Conservation (phyloP, 1,140 invertebrate species). For the Archivesica marissinica region DNA sequence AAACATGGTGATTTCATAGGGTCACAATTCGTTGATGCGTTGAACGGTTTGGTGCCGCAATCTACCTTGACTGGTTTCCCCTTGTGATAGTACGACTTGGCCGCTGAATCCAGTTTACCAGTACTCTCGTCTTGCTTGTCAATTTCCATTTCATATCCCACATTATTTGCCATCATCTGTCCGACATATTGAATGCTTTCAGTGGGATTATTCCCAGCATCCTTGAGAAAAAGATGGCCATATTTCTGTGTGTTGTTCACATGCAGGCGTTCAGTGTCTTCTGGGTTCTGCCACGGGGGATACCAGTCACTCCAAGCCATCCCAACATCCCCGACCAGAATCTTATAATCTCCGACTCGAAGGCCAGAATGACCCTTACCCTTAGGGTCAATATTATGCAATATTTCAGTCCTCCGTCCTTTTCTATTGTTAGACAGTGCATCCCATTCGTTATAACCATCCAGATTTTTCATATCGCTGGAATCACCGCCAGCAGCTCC, state of each 20-base stretch:
- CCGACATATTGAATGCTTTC: background rate
- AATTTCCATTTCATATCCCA: slow-evolving; percentile 30
- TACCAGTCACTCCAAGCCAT: slow-evolving; percentile 78
- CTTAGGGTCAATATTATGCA: slow-evolving; percentile 96
- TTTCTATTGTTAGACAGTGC: slow-evolving; percentile 86
- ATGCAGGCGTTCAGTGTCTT: slow-evolving; percentile 60
- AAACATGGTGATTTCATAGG: slow-evolving; percentile 89
- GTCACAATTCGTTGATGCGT: slow-evolving; percentile 85
- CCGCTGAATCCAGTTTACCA: background rate
- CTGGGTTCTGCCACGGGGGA: slow-evolving; percentile 66
- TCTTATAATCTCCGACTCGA: slow-evolving; percentile 92
- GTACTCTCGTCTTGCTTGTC: background rate
- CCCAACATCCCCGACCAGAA: slow-evolving; percentile 89
- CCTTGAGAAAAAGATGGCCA: background rate
- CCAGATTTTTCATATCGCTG: slow-evolving; percentile 85
- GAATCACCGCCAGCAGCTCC: slow-evolving; percentile 84
- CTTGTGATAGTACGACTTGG: slow-evolving; percentile 37
- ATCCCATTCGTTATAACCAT: slow-evolving; percentile 92
- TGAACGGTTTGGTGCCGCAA: slow-evolving; percentile 74
- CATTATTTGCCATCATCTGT: background rate
- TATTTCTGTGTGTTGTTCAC: slow-evolving; percentile 49
- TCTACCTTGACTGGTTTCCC: slow-evolving; percentile 66
- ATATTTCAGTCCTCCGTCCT: slow-evolving; percentile 88
- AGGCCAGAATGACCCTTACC: slow-evolving; percentile 88
- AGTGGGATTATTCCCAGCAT: background rate